These are phyloP conservation scores for Danio aesculapii DNA, from an alignment of 2,797 vertebrate genomes.

Conservation along the genomic window DNA sequence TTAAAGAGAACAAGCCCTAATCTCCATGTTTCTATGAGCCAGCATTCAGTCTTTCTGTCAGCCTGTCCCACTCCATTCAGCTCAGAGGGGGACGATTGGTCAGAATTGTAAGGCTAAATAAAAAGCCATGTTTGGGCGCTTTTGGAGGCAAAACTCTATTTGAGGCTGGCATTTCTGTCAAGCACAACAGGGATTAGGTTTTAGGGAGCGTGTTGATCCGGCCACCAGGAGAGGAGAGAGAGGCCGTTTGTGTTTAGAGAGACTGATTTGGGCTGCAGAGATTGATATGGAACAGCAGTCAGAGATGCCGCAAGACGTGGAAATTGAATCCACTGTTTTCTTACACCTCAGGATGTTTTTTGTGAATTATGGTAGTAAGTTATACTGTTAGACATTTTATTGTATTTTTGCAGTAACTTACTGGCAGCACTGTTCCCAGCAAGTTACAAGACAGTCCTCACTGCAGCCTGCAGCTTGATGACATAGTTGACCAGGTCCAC, in stretches of 20 bases:
- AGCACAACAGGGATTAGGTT: constrained; percentile 77
- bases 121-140: constrained; percentile 39
- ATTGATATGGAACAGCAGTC: constrained; percentile 38
- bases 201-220: constrained; percentile 66
- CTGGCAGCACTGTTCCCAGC: too few species aligned
- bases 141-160: constrained; percentile 37
- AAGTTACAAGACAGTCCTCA: too few species aligned
- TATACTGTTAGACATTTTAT: too few species aligned
- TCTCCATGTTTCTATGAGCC: constrained; percentile 50
- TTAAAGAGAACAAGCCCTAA: constrained; percentile 45
- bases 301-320: constrained; percentile 9
- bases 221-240: constrained; percentile 15
- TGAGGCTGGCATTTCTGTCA: constrained; percentile 71
- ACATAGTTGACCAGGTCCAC: too few species aligned
- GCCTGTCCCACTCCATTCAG: constrained; percentile 42
- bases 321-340: neutral
- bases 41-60: constrained; percentile 29
- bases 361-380: too few species aligned
- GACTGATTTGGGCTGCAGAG: constrained; percentile 21
- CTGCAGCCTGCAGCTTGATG: too few species aligned
- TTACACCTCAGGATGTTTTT: too few species aligned
- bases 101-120: constrained; percentile 45
- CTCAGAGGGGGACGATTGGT: constrained; percentile 23
- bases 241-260: constrained; percentile 28
- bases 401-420: too few species aligned